These are phyloP conservation scores for Columba janthina DNA, from an alignment of 2,113 vertebrate genomes.

Conservation along the genomic window DNA sequence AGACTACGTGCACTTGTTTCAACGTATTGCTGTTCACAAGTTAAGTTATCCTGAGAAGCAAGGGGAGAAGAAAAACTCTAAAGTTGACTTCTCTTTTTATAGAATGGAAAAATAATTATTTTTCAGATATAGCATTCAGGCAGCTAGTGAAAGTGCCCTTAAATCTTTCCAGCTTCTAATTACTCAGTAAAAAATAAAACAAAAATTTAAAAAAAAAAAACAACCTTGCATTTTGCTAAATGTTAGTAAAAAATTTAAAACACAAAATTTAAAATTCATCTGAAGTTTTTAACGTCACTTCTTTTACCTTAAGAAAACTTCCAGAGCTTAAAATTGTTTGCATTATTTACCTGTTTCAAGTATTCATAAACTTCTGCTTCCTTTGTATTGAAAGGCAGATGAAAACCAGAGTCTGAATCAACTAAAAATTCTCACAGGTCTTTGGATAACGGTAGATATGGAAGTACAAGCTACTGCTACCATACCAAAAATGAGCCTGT, in stretches of 20 bases:
- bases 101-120: background rate
- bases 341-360: background rate
- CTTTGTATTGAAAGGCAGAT: background rate
- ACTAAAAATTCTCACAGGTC: background rate
- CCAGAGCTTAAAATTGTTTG: accelerated
- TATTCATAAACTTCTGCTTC: background rate
- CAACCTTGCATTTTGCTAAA: background rate
- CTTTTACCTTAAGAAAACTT: background rate
- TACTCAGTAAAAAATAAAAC: background rate
- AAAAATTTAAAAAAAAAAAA: too few species aligned
- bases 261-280: background rate
- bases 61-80: background rate
- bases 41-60: background rate
- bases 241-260: background rate
- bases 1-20: background rate
- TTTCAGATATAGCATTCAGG: background rate
- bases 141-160: background rate
- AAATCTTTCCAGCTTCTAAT: background rate
- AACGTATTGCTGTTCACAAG: background rate
- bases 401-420: background rate
- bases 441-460: background rate
- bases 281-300: background rate
- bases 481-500: background rate
- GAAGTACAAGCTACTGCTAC: background rate
- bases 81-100: background rate